A percentile compares a stretch with the other conserved stretches of the same genome.
phyloP scores from a whole-genome alignment of 2,113 vertebrate species.

The Tetrao urogallus region DNA sequence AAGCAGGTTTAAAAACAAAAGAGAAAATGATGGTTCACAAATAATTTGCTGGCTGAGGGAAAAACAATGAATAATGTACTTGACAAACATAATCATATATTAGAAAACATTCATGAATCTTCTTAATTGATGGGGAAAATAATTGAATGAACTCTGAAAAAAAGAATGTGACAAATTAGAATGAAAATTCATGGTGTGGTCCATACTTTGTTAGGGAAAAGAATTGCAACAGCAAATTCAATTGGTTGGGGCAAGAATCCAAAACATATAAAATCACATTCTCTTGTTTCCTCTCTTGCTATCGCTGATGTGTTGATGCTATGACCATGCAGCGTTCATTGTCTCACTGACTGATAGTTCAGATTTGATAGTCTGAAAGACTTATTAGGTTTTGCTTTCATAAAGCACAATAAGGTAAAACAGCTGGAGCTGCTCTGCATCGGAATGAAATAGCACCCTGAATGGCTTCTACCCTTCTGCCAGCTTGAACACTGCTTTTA shows the following conservation, averaged over 20 bases:
- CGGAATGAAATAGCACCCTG: background rate
- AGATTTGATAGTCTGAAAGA: background rate
- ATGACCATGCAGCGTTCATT: background rate
- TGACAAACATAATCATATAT: constrained; percentile 17
- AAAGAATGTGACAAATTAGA: background rate
- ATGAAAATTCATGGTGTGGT: background rate
- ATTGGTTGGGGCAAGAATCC: background rate
- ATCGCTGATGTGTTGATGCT: background rate
- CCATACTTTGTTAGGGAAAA: background rate
- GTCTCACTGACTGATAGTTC: background rate
- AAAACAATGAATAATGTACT: constrained; percentile 56
- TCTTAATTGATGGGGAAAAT: constrained; percentile 44
- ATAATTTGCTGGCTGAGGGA: constrained; percentile 34
- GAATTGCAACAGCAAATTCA: background rate
- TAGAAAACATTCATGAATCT: constrained; percentile 47
- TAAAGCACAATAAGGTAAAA: background rate
- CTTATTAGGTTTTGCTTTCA: background rate
- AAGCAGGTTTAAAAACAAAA: constrained; percentile 22
- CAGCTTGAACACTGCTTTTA: background rate
- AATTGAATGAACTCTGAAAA: constrained; percentile 26
- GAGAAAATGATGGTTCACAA: constrained; percentile 28
- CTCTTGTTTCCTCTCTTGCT: background rate
- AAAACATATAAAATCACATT: background rate
- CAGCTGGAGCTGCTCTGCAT: background rate
- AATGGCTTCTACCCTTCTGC: background rate